Percentiles rank a stretch among this genome's conserved stretches.
Conservation (phyloP, 1,140 invertebrate genomes). For the Leptopilina clavipes region DNA sequence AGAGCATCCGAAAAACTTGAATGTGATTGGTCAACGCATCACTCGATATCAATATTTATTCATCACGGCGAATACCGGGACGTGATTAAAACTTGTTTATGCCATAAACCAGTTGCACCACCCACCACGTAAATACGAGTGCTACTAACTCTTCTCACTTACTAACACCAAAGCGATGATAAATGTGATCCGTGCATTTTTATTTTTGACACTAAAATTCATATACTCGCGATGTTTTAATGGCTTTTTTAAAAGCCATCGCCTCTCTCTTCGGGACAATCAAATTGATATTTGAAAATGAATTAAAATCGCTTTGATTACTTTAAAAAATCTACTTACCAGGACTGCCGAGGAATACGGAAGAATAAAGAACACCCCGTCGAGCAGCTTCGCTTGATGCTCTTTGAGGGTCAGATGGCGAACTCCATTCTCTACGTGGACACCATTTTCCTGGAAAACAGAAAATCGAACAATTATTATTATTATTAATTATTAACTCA, state of each 20-base stretch:
- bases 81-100: conserved; percentile 72
- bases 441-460: conserved; percentile 90
- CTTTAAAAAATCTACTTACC: conserved; percentile 78
- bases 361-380: conserved; percentile 87
- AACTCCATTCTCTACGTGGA: conserved; percentile 89
- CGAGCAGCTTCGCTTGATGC: conserved; percentile 84
- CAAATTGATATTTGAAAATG: not conserved
- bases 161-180: not conserved
- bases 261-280: not conserved
- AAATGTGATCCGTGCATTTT: conserved; percentile 2
- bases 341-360: conserved; percentile 91
- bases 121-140: conserved; percentile 59
- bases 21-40: conserved; percentile 68
- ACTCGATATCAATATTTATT: conserved; percentile 73
- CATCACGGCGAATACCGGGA: conserved; percentile 67
- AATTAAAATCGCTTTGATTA: not conserved
- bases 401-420: conserved; percentile 84
- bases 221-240: not conserved
- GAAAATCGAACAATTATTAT: conserved; percentile 49
- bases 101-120: conserved; percentile 69
- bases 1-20: conserved; percentile 55
- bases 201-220: not conserved
- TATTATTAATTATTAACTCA: no score
- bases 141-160: conserved; percentile 13
- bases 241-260: not conserved